Conservation (phyloP, 2,797 vertebrate genomes). For the Ptychobarbus kaznakovi region DNA sequence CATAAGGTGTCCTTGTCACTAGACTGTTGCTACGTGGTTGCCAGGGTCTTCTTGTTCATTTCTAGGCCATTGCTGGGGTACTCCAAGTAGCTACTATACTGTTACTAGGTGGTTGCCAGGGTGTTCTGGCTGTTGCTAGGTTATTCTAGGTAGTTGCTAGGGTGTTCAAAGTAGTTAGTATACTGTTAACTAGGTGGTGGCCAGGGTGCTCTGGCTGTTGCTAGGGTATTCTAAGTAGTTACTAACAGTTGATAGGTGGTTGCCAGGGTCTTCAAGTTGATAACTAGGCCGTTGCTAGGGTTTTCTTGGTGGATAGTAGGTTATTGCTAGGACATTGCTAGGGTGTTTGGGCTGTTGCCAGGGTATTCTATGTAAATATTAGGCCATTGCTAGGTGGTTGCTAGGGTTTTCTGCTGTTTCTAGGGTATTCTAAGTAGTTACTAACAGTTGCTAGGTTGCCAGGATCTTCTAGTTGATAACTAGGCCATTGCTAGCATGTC, state of each 20-base stretch:
- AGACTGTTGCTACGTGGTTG: background rate
- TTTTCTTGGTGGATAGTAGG: background rate
- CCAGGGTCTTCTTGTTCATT: background rate
- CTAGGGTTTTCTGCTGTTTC: background rate
- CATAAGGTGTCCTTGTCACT: background rate
- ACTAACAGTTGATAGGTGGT: background rate
- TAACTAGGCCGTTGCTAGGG: background rate
- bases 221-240: no score
- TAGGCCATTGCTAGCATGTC: no score
- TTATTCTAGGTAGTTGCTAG: background rate
- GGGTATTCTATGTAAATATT: background rate
- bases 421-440: background rate
- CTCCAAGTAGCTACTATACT: background rate
- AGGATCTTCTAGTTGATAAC: background rate
- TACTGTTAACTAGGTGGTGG: background rate
- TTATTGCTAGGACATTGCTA: background rate
- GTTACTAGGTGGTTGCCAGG: background rate
- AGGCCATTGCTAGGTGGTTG: background rate
- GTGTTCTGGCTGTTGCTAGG: background rate
- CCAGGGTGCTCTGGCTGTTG: background rate
- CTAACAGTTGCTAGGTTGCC: background rate
- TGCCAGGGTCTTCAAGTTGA: background rate
- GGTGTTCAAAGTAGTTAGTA: no score
- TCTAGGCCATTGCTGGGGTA: background rate
- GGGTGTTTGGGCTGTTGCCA: background rate